Evolutionary conservation across 2,888 invertebrate genomes (phyloP), one percentile per base, ranked within the genome.

Genomic region (Azorinus chamasolen): DNA sequence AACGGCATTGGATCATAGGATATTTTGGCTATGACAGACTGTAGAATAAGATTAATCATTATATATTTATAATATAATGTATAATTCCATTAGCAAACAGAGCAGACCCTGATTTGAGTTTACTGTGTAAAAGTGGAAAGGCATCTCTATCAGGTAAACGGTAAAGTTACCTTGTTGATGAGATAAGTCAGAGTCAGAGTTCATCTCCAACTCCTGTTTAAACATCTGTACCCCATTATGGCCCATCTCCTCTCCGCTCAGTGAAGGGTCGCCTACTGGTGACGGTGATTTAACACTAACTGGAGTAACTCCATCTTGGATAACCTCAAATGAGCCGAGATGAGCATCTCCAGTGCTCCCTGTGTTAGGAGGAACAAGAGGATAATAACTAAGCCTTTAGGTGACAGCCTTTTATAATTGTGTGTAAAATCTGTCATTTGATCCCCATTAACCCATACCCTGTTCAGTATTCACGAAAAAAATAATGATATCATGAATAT

Each of bases 341-440:
- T 62, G 48, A 8, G 46, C 48, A 14, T 18, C 37, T n/a, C 27
- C 54, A 20, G 66, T 32, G 18, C 27, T 66, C 66, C 66, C 66
- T 66, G 57, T 18, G 41, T 8, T 18, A 54, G 37, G 3, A 55
- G 20, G n/a, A n/a, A n/a, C n/a, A n/a, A n/a, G n/a, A n/a, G n/a
- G 12, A 32, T 18, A 27, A 48, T 61, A 10, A 24, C 12, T 41
- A 14, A 10, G 41, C 10, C 41, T 12, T 41, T 12, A 41, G 41
- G 41, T 41, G 41, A 14, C 14, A 41, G 16, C 14, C 10, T 41
- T 8, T 41, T 41, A 12, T 12, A 41, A 41, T 41, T 41, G 41
- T 14, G 8, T 41, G 8, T 41, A 12, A 14, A 41, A n/a, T n/a
- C n/a, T n/a, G n/a, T n/a, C n/a, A n/a, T n/a, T n/a, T n/a, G n/a